phyloP scores from a whole-genome alignment of 92 coral and sea anemone species.

The Desmophyllum pertusum region DNA sequence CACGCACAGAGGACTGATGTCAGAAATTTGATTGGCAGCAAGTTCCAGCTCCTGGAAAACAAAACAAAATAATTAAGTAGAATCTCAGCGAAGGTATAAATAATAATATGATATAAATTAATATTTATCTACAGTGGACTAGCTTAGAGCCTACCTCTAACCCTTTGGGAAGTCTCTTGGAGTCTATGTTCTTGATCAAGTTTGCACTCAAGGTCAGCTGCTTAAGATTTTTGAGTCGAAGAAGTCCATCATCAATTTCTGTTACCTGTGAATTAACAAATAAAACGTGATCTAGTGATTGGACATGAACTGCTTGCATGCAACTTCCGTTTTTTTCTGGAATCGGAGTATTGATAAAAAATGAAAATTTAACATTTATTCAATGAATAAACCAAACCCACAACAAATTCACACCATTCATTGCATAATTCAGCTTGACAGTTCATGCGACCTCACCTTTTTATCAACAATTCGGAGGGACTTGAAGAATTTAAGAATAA shows the following conservation, averaged over 20 bases:
- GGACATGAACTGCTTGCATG: no score
- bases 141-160: constrained; percentile 75
- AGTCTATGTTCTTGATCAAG: constrained; percentile 75
- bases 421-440: not conserved
- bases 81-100: not conserved
- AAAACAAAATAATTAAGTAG: not conserved
- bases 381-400: not conserved
- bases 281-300: not conserved
- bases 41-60: constrained; percentile 85
- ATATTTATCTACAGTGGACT: not conserved
- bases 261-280: constrained; percentile 68
- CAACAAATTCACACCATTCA: not conserved
- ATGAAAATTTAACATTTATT: no score
- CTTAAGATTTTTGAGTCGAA: constrained; percentile 80
- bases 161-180: constrained; percentile 81
- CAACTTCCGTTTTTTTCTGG: no score
- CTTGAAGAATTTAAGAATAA: constrained; percentile 85
- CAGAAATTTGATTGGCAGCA: constrained; percentile 86
- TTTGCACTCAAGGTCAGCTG: constrained; percentile 89
- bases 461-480: constrained; percentile 97
- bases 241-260: constrained; percentile 89
- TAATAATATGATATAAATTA: not conserved
- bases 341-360: no score
- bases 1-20: constrained; percentile 74
- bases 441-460: constrained; percentile 67